These are phyloP conservation scores for Eulemur coronatus DNA, from an alignment of 2,797 vertebrate species.

Conservation along the genomic window DNA sequence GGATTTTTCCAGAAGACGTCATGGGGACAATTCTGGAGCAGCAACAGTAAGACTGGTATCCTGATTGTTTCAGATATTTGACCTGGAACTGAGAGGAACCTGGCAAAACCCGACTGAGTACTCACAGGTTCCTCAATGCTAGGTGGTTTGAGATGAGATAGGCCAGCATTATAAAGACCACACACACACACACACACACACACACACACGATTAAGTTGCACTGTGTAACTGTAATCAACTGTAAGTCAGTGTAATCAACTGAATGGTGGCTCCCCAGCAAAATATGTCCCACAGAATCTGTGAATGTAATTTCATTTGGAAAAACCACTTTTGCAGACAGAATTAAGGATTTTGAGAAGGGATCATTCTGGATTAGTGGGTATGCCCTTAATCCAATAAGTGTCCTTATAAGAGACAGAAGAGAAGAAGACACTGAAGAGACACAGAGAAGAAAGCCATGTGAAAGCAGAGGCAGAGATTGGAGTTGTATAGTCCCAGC, in stretches of 20 bases:
- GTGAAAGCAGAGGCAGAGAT: not conserved
- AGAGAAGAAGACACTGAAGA: not conserved
- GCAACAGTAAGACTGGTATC: not conserved
- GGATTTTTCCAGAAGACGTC: not conserved
- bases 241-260: not conserved
- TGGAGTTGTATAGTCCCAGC: not conserved
- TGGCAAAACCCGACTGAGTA: not conserved
- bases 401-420: not conserved
- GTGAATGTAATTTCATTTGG: not conserved
- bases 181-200: not conserved
- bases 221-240: not conserved
- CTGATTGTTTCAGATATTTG: not conserved
- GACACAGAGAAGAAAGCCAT: not conserved
- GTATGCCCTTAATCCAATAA: not conserved
- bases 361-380: not conserved
- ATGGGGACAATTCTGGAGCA: not conserved
- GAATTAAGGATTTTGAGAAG: not conserved
- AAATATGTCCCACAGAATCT: not conserved
- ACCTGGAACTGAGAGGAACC: not conserved
- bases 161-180: not conserved
- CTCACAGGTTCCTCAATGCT: not conserved
- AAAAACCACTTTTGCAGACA: conserved; percentile 5
- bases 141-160: not conserved
- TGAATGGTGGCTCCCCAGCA: not conserved
- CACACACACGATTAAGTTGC: not conserved